Conservation (phyloP, 1,140 invertebrate species). For the Paraescarpia echinospica region DNA sequence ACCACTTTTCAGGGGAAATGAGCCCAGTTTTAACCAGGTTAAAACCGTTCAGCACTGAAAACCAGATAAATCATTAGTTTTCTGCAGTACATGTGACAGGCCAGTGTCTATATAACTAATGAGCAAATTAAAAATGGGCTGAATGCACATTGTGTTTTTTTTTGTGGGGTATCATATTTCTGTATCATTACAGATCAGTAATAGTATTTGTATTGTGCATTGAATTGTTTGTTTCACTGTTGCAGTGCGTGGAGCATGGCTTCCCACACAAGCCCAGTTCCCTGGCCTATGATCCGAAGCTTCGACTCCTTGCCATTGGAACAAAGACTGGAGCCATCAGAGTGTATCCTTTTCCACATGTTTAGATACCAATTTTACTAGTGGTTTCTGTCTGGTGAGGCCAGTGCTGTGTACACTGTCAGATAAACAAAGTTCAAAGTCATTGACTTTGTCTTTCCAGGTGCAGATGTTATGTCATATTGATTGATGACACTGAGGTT, state of each 20-base stretch:
- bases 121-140: too few species aligned
- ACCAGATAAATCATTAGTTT: too few species aligned
- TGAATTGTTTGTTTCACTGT: slow-evolving; percentile 51
- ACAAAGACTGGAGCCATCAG: slow-evolving; percentile 87
- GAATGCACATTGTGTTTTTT: too few species aligned
- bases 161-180: not conserved
- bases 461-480: not conserved
- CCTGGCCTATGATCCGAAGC: slow-evolving; percentile 85
- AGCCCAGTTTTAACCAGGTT: too few species aligned
- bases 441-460: not conserved
- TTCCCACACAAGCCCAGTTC: slow-evolving; percentile 75
- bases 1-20: too few species aligned
- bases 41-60: too few species aligned
- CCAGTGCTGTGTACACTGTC: not conserved
- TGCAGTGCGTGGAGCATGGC: slow-evolving; percentile 91
- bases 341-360: slow-evolving; percentile 67
- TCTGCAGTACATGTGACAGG: too few species aligned
- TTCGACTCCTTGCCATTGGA: slow-evolving; percentile 85
- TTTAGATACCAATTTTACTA: not conserved
- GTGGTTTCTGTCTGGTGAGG: not conserved
- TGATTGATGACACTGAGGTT: not conserved
- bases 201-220: not conserved
- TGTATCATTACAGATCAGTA: not conserved
- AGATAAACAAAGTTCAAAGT: not conserved
- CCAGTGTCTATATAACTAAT: too few species aligned